Percentiles rank a stretch among this genome's conserved stretches.
Evolutionary conservation across 2,888 invertebrate genomes (phyloP).

Genomic region (Cheilosia scutellata): DNA sequence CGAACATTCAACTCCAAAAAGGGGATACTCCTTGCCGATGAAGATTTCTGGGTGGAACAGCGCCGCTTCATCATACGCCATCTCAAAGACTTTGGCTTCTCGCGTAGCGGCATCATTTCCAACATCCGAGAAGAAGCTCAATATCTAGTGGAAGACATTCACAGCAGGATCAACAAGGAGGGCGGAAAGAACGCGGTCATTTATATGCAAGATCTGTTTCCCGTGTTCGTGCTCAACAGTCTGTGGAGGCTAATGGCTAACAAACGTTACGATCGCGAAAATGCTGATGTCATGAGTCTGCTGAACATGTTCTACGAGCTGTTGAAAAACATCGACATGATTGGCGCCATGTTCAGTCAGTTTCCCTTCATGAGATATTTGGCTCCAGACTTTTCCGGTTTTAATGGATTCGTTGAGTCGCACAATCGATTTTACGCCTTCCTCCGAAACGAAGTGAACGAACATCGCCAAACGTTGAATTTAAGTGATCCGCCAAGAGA

Average conservation of each 20-base stretch:
- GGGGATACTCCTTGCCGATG: conserved; percentile 90
- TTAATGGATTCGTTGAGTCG: conserved; percentile 89
- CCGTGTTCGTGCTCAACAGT: conserved; percentile 91
- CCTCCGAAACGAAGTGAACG: conserved; percentile 88
- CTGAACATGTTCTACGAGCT: conserved; percentile 89
- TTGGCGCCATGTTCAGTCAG: conserved; percentile 91
- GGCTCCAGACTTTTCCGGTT: conserved; percentile 91
- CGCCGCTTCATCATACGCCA: conserved; percentile 91
- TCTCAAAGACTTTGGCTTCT: conserved; percentile 92
- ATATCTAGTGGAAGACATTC: conserved; percentile 86
- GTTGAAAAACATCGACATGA: conserved; percentile 91
- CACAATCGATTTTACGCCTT: conserved; percentile 91
- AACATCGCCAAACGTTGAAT: conserved; percentile 88
- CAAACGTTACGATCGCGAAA: conserved; percentile 88
- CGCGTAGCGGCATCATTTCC: conserved; percentile 90
- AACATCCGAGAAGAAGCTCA: conserved; percentile 89
- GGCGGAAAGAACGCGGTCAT: conserved; percentile 85
- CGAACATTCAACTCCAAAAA: conserved; percentile 91
- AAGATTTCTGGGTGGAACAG: conserved; percentile 89
- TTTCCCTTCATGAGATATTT: conserved; percentile 90
- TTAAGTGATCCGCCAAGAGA: conserved; percentile 88
- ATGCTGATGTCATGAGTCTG: conserved; percentile 88
- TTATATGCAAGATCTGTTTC: conserved; percentile 90
- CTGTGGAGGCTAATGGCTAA: conserved; percentile 94
- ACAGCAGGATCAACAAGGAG: conserved; percentile 81